Evolutionary conservation across 2,888 invertebrate genomes (phyloP), one percentile per base, ranked within the genome.

Genomic region (Nomada fucata): DNA sequence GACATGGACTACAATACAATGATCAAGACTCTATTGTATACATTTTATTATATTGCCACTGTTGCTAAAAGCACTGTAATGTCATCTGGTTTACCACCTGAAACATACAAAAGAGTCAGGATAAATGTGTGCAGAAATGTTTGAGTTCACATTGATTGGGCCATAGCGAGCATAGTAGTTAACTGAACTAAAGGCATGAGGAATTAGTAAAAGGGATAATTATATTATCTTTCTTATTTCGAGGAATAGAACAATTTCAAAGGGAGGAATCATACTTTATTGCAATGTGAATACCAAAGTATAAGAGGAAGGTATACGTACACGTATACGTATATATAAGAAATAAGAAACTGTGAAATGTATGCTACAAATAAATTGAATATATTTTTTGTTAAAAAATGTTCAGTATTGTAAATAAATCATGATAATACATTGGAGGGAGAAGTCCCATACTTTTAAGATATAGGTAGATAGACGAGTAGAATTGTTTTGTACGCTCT

Each of bases 11-110:
- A 93, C 93, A 92, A 91, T 93, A 93, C 93, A 93, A 93, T 93
- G 93, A 92, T 90, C 78, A 86, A 86, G 88, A 88, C 71, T 86
- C 90, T 92, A 92, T 93, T 90, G 85, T 92, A 92, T 91, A 92
- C 87, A 83, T 91, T 91, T 86, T 86, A 89, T 93, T 92, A 94
- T 89, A 94, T 94, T 79, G 97, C 97, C 94, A 99, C 98, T 89
- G 98, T 97, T 90, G 99, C 98, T 90, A 99, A 96, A 92, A 99
- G 96, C 94, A 99, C 98, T 92, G 99, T 99, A 94, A 99, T 99
- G 95, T 99, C 99, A 94, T 99, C 99, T 83, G 99, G 99, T 95
- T 99, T 99, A 78, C 99, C 99, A 93, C 99, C 99, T 97, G 95
- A 70, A 95, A 96, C 63, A 84, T 75, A 81, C 29, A 74, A 78